Conservation (phyloP, 2,797 vertebrate genomes). For the Liparis tanakae region DNA sequence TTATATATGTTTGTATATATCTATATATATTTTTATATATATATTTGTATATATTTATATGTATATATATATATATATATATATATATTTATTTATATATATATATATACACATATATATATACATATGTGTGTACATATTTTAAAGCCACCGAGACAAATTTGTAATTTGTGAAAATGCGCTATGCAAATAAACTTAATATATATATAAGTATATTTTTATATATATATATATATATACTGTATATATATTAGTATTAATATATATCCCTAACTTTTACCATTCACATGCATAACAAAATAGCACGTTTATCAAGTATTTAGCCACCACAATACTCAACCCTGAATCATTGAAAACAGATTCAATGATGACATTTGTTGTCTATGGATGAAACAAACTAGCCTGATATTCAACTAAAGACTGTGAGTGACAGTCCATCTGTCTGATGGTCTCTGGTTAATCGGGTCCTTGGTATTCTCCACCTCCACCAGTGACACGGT, state of each 20-base stretch:
- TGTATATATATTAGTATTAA: not conserved
- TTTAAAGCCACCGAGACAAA: too few species aligned
- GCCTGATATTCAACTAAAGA: not conserved
- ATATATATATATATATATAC: not conserved
- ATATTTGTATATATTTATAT: too few species aligned
- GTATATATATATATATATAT: not conserved
- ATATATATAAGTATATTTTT: not conserved
- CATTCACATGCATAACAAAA: not conserved
- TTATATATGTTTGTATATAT: too few species aligned
- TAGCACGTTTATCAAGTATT: not conserved
- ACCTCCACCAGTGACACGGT: not conserved
- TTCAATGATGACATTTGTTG: not conserved
- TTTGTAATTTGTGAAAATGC: too few species aligned
- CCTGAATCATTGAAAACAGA: not conserved
- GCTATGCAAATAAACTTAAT: too few species aligned
- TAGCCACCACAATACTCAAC: not conserved
- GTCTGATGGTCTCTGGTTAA: not conserved
- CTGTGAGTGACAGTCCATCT: not conserved
- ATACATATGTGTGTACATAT: too few species aligned
- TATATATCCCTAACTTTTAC: not conserved
- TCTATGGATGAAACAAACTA: not conserved
- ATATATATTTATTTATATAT: too few species aligned
- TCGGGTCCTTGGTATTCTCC: not conserved
- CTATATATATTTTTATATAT: too few species aligned
- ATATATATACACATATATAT: too few species aligned